These are phyloP conservation scores for Ellobium chinense DNA, from an alignment of 2,888 invertebrate species.

Conservation along the genomic window DNA sequence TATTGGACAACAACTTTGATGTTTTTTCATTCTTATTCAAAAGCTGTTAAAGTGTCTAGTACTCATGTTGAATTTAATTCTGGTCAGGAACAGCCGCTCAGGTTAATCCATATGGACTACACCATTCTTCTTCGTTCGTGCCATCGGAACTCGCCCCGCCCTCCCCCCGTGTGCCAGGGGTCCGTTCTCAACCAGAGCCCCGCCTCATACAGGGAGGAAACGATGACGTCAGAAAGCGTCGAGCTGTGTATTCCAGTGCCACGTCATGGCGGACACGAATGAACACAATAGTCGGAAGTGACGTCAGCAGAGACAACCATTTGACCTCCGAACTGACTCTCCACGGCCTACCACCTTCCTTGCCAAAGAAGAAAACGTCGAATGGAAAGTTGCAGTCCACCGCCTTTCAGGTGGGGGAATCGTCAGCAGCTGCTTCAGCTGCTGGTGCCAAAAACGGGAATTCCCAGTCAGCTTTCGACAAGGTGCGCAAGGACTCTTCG, in stretches of 20 bases:
- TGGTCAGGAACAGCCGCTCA: too few relatives aligned
- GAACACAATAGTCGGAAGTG: not conserved
- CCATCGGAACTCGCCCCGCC: not conserved
- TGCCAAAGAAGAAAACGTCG: not conserved
- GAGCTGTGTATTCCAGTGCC: constrained; percentile 1
- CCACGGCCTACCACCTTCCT: not conserved
- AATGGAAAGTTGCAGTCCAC: too few relatives aligned
- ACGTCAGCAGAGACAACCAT: not conserved
- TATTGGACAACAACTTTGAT: too few relatives aligned
- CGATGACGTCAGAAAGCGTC: not conserved
- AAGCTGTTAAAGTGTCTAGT: too few relatives aligned
- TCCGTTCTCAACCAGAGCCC: not conserved
- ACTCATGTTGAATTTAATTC: too few relatives aligned
- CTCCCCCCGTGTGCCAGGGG: not conserved
- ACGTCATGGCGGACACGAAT: not conserved
- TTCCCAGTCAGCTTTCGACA: too few relatives aligned
- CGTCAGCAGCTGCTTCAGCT: too few relatives aligned
- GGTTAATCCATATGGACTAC: too few relatives aligned
- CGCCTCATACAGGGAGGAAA: not conserved
- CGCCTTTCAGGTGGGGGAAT: too few relatives aligned
- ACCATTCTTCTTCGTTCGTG: not conserved
- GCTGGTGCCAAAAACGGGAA: too few relatives aligned
- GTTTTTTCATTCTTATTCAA: too few relatives aligned
- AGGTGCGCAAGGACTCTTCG: too few relatives aligned
- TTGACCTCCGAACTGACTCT: not conserved